A percentile compares a stretch with the other conserved stretches of the same genome.
Evolutionary conservation across 2,888 invertebrate genomes (phyloP).

Genomic region (Seira musarum): DNA sequence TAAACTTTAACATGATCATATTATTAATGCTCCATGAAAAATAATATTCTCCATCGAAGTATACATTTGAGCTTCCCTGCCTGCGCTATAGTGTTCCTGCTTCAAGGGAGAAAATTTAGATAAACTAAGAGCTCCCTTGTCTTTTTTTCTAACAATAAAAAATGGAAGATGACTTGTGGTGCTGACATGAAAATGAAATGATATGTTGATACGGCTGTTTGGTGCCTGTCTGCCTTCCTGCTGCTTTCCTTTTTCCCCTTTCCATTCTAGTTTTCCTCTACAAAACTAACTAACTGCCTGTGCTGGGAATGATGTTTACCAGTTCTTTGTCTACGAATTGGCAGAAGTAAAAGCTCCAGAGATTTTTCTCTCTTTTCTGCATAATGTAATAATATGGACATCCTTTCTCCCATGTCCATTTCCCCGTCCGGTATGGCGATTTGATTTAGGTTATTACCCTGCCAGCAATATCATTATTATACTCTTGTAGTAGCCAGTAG

Average conservation of each 20-base stretch:
- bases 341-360: constrained; percentile 5
- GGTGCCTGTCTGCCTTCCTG: constrained; percentile 44
- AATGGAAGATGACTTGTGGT: constrained; percentile 55
- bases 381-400: constrained; percentile 57
- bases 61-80: neutral
- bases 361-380: constrained; percentile 36
- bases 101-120: constrained; percentile 12
- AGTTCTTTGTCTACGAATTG: constrained; percentile 33
- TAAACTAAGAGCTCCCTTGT: constrained; percentile 29
- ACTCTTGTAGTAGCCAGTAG: neutral
- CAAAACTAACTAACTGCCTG: neutral
- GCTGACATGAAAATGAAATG: constrained; percentile 61
- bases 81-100: neutral
- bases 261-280: constrained; percentile 9
- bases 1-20: neutral
- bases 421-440: constrained; percentile 37
- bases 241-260: constrained; percentile 22
- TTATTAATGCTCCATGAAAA: neutral
- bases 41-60: neutral
- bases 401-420: constrained; percentile 37
- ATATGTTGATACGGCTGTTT: constrained; percentile 50
- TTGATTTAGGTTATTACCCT: constrained; percentile 42
- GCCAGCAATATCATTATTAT: neutral
- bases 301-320: neutral
- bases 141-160: constrained; percentile 35